These are phyloP conservation scores for Mormyrus iriodes DNA, from an alignment of 2,113 vertebrate species.

Conservation along the genomic window DNA sequence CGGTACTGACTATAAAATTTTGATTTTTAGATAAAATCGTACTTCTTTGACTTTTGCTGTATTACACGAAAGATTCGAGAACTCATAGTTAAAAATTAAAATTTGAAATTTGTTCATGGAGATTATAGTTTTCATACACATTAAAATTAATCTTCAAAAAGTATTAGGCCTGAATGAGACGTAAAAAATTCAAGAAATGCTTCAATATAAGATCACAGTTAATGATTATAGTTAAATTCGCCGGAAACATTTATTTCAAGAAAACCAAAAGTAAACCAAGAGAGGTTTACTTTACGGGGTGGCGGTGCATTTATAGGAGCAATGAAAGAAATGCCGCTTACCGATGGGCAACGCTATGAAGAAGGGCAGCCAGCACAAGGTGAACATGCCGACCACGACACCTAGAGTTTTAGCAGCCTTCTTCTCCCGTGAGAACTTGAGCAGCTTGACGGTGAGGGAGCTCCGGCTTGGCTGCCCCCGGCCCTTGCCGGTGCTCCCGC, in stretches of 20 bases:
- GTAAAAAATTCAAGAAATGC: background rate
- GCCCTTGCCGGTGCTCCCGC: conserved; percentile 60
- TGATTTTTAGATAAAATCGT: background rate
- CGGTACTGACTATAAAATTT: background rate
- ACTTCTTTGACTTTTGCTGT: background rate
- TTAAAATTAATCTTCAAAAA: background rate
- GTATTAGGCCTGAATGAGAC: background rate
- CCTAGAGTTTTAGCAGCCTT: conserved; percentile 91
- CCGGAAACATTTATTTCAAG: background rate
- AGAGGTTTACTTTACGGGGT: background rate
- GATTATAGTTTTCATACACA: background rate
- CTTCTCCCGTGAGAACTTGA: conserved; percentile 92
- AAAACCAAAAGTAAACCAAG: background rate
- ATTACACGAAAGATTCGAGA: background rate
- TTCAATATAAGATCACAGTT: background rate
- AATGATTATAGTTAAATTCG: background rate
- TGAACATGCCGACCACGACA: conserved; percentile 92
- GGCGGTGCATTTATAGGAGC: background rate
- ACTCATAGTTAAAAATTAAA: background rate
- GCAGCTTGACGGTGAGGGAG: conserved; percentile 82
- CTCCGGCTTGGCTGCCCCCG: conserved; percentile 75
- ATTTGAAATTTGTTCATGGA: background rate
- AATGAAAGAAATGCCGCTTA: conserved; percentile 52
- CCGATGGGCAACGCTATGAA: conserved; percentile 85
- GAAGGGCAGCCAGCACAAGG: conserved; percentile 90